Conservation (phyloP, 2,888 invertebrate species). For the Hemicrepidius hirtus region DNA sequence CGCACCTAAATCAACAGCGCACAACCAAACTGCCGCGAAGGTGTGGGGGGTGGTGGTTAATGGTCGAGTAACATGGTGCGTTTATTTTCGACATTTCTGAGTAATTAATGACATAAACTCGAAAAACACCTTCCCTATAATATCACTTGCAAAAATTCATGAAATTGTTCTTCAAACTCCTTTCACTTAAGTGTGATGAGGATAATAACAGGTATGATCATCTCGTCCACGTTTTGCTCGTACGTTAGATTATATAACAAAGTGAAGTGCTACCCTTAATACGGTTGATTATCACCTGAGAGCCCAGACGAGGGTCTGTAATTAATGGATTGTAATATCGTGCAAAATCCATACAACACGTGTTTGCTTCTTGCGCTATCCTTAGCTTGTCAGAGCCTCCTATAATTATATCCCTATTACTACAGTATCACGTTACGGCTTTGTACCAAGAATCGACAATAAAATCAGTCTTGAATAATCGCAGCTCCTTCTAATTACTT, state of each 20-base stretch:
- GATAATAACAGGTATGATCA: slow-evolving; percentile 1
- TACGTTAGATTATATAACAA: slow-evolving; percentile 54
- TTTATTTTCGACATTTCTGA: slow-evolving; percentile 22
- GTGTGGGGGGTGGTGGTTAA: slow-evolving; percentile 23
- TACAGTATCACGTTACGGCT: slow-evolving; percentile 31
- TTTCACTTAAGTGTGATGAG: background rate
- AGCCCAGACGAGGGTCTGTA: slow-evolving; percentile 65
- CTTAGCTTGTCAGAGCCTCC: slow-evolving; percentile 53
- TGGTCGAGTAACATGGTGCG: slow-evolving; percentile 20
- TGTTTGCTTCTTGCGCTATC: slow-evolving; percentile 57
- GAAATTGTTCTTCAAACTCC: slow-evolving; percentile 6
- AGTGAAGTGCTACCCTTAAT: slow-evolving; percentile 55
- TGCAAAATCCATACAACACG: slow-evolving; percentile 61
- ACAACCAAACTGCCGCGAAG: slow-evolving; percentile 3
- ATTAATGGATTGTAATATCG: slow-evolving; percentile 67
- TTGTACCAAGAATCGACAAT: slow-evolving; percentile 28
- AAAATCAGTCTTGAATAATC: slow-evolving; percentile 14
- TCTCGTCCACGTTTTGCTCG: slow-evolving; percentile 33
- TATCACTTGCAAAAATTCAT: slow-evolving; percentile 22
- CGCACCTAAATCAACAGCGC: slow-evolving; percentile 27
- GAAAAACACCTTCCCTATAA: background rate
- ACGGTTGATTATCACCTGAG: slow-evolving; percentile 66
- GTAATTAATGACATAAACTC: slow-evolving; percentile 28
- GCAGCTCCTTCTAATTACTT: slow-evolving; percentile 25
- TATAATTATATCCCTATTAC: slow-evolving; percentile 47